A percentile compares a stretch with the other conserved stretches of the same genome.
These are phyloP conservation scores for Cyanoliseus patagonus DNA, from an alignment of 2,113 vertebrate genomes.

Conservation along the genomic window DNA sequence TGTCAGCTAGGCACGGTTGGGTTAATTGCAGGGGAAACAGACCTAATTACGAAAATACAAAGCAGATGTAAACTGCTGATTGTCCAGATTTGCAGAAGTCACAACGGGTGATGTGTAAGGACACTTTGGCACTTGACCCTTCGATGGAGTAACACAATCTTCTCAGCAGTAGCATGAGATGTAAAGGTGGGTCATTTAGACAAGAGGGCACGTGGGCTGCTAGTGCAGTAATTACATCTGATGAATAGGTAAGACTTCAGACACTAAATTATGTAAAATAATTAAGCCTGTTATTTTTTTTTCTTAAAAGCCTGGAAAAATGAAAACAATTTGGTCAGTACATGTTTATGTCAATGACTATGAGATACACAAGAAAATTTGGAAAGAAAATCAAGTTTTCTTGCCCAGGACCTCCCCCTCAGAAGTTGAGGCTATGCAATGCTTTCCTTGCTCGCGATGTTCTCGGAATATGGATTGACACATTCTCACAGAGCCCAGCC, in stretches of 20 bases:
- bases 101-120: neutral
- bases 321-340: neutral
- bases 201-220: neutral
- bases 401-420: neutral
- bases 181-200: neutral
- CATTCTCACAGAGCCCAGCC: neutral
- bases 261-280: neutral
- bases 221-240: neutral
- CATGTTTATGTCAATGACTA: no score
- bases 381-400: neutral
- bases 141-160: neutral
- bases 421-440: neutral
- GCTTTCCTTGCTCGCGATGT: neutral
- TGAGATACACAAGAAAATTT: no score
- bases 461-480: no score
- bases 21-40: neutral
- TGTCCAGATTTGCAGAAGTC: neutral
- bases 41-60: neutral
- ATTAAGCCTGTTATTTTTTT: neutral
- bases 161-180: neutral
- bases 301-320: neutral
- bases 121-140: neutral
- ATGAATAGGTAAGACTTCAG: neutral
- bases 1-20: accelerated
- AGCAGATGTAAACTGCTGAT: neutral